These are phyloP conservation scores for Timema cristinae DNA, from an alignment of 2,888 invertebrate genomes.

Conservation along the genomic window DNA sequence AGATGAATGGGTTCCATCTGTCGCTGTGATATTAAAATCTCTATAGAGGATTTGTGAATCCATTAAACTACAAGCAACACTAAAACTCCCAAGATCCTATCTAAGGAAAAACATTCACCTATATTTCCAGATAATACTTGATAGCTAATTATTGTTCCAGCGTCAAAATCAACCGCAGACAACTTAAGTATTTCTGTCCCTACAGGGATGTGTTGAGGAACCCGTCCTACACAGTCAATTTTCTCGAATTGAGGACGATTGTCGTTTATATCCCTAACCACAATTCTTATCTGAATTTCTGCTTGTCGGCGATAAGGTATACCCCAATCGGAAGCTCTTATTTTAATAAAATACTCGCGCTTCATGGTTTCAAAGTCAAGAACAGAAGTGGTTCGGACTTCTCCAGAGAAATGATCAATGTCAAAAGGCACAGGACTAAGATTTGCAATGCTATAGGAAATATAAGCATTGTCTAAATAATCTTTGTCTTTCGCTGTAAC, in stretches of 20 bases:
- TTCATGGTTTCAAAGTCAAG: slow-evolving; percentile 91
- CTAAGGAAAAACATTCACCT: slow-evolving; percentile 83
- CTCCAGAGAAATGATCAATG: slow-evolving; percentile 89
- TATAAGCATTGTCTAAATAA: slow-evolving; percentile 90
- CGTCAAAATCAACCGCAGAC: slow-evolving; percentile 91
- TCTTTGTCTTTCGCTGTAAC: slow-evolving; percentile 85
- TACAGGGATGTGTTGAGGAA: slow-evolving; percentile 69
- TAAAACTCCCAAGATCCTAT: slow-evolving; percentile 74
- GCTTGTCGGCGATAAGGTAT: slow-evolving; percentile 87
- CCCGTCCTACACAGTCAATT: slow-evolving; percentile 77
- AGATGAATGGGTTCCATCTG: slow-evolving; percentile 89
- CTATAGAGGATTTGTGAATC: slow-evolving; percentile 65
- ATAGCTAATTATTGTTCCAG: slow-evolving; percentile 85
- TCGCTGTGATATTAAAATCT: slow-evolving; percentile 83
- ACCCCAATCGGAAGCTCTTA: slow-evolving; percentile 95
- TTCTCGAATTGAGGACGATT: slow-evolving; percentile 89
- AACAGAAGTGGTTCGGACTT: slow-evolving; percentile 75
- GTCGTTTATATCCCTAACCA: slow-evolving; percentile 83
- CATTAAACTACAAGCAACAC: slow-evolving; percentile 78
- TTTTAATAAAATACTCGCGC: slow-evolving; percentile 71
- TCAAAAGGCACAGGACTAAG: slow-evolving; percentile 89
- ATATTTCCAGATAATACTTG: slow-evolving; percentile 83
- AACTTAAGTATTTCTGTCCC: slow-evolving; percentile 80
- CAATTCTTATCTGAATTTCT: slow-evolving; percentile 78
- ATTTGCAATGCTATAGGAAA: slow-evolving; percentile 91